These are phyloP conservation scores for Synergus laeviventris DNA, from an alignment of 2,888 invertebrate species.

Conservation along the genomic window DNA sequence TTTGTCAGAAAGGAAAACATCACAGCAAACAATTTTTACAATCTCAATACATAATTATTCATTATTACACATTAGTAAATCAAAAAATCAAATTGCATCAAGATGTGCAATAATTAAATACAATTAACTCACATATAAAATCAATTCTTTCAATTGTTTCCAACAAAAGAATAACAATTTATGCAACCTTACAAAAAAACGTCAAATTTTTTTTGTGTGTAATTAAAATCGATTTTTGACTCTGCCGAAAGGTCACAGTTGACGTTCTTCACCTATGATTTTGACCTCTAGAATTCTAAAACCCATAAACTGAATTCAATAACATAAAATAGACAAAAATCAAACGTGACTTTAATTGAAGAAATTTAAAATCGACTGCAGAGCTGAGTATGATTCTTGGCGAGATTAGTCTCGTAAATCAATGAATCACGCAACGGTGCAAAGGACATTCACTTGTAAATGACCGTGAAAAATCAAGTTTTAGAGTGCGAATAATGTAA, in stretches of 20 bases:
- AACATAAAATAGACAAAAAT: conserved; percentile 17
- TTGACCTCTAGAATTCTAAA: background rate
- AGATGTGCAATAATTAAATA: background rate
- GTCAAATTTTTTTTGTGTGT: background rate
- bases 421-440: conserved; percentile 31
- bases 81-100: background rate
- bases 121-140: background rate
- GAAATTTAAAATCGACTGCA: conserved; percentile 5
- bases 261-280: background rate
- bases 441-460: conserved; percentile 24
- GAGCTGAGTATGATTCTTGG: background rate
- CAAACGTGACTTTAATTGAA: conserved; percentile 14
- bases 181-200: background rate
- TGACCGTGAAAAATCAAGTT: conserved; percentile 5
- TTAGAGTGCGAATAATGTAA: background rate
- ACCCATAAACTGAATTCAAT: background rate
- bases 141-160: background rate
- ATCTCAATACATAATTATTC: too few relatives aligned
- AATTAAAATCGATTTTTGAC: conserved; percentile 20
- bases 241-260: background rate
- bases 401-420: background rate
- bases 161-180: background rate
- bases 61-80: background rate
- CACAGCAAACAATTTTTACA: too few relatives aligned
- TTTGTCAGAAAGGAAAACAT: background rate